These are phyloP conservation scores for Boleophthalmus pectinirostris DNA, from an alignment of 2,113 vertebrate species.

Conservation along the genomic window DNA sequence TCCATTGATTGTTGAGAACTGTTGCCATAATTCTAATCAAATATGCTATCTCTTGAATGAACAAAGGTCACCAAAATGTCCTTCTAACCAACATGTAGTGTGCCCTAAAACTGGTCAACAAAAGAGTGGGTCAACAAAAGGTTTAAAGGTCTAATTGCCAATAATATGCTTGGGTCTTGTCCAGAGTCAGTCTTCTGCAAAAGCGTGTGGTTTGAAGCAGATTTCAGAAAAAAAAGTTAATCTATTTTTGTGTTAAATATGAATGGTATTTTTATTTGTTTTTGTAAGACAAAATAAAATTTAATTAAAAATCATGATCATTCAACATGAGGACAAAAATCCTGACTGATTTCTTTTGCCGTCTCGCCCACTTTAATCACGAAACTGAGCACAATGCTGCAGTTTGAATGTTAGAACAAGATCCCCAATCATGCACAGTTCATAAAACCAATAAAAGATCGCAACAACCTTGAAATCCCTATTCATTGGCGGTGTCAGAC, in stretches of 20 bases:
- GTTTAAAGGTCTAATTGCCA: too few relatives aligned
- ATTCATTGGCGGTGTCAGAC: slow-evolving; percentile 12
- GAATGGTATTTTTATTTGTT: neutral
- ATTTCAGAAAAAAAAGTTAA: too few relatives aligned
- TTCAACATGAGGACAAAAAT: too few relatives aligned
- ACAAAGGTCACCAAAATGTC: too few relatives aligned
- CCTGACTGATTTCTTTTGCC: too few relatives aligned
- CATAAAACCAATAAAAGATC: neutral
- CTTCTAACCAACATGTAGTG: too few relatives aligned
- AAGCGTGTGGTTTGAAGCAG: neutral
- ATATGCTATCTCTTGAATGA: too few relatives aligned
- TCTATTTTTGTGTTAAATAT: neutral
- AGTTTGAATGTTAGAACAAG: neutral
- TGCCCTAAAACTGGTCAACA: neutral
- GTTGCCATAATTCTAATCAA: too few relatives aligned
- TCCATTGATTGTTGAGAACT: too few relatives aligned
- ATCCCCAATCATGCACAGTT: neutral
- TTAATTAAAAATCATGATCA: neutral
- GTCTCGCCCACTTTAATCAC: too few relatives aligned
- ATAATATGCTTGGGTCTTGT: too few relatives aligned
- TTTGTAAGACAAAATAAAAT: neutral
- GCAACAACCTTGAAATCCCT: neutral
- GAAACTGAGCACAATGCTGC: neutral
- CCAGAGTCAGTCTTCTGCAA: neutral
- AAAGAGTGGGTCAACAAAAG: neutral